Evolutionary conservation across 2,797 vertebrate genomes (phyloP).

Genomic region (Sternarchorhynchus goeldii): DNA sequence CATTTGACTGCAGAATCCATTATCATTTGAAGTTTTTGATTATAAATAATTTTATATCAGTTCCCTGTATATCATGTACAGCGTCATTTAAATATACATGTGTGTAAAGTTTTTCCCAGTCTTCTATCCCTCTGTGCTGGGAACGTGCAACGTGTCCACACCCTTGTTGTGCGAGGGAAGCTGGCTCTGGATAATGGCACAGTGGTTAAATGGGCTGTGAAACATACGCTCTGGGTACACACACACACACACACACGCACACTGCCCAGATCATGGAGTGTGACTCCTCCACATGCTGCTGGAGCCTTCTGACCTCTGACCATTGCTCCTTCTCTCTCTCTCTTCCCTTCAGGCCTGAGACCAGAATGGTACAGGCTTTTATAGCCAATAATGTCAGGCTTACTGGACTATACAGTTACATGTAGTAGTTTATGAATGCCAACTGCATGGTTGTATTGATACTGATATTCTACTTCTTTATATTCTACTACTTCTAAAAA

Average conservation of each 20-base stretch:
- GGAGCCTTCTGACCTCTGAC: constrained; percentile 17
- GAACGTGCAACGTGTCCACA: constrained; percentile 44
- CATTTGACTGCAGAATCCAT: background rate
- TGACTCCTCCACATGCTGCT: constrained; percentile 33
- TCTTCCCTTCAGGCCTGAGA: background rate
- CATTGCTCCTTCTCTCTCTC: background rate
- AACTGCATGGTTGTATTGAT: background rate
- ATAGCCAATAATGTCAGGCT: constrained; percentile 2
- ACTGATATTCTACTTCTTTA: background rate
- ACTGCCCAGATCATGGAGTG: constrained; percentile 33
- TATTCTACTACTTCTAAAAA: background rate
- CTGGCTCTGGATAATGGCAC: constrained; percentile 44
- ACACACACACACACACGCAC: no score
- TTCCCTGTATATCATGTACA: background rate
- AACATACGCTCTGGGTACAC: constrained; percentile 40
- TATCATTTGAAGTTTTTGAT: background rate
- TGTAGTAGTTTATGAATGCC: background rate
- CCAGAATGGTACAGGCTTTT: constrained; percentile 10
- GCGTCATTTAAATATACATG: constrained; percentile 2
- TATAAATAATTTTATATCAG: background rate
- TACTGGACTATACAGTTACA: background rate
- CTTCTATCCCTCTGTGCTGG: constrained; percentile 14
- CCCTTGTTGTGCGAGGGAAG: constrained; percentile 38
- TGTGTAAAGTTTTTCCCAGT: constrained; percentile 10
- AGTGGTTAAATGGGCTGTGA: constrained; percentile 53